These are phyloP conservation scores for Meganola albula DNA, from an alignment of 2,888 invertebrate species.

Conservation along the genomic window DNA sequence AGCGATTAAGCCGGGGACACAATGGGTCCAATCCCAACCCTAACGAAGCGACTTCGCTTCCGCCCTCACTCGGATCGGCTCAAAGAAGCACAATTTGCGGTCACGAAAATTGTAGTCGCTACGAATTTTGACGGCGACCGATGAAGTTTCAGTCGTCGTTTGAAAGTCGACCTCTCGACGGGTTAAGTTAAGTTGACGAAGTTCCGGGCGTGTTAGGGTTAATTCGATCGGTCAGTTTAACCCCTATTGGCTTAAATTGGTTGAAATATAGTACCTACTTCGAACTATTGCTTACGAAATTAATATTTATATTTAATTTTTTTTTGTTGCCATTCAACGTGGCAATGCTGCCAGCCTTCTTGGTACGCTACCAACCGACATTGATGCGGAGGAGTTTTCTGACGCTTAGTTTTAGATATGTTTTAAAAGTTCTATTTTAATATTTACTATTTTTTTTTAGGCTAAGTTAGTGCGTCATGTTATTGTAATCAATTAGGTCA, in stretches of 20 bases:
- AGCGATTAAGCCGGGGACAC: conserved; percentile 61
- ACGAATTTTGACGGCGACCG: conserved; percentile 53
- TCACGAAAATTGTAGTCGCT: conserved; percentile 57
- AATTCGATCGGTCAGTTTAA: conserved; percentile 42
- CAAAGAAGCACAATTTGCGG: conserved; percentile 75
- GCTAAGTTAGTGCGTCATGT: too few relatives aligned
- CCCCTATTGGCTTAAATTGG: conserved; percentile 37
- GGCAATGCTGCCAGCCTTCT: too few relatives aligned
- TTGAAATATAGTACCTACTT: conserved; percentile 19
- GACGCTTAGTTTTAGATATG: too few relatives aligned
- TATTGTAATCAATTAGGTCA: too few relatives aligned
- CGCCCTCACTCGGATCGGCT: conserved; percentile 56
- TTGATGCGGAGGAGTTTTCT: too few relatives aligned
- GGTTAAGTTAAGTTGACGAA: conserved; percentile 47
- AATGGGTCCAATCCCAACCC: conserved; percentile 67
- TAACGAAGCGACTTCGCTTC: conserved; percentile 75
- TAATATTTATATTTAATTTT: conserved; percentile 21
- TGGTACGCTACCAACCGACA: too few relatives aligned
- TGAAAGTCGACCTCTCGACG: conserved; percentile 52
- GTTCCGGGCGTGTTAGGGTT: conserved; percentile 41
- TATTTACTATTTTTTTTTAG: too few relatives aligned
- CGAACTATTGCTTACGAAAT: conserved; percentile 20
- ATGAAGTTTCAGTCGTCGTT: conserved; percentile 49
- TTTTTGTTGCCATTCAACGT: conserved; percentile 15
- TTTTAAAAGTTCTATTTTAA: too few relatives aligned